A percentile compares a stretch with the other conserved stretches of the same genome.
These are phyloP conservation scores for Rhynchomys soricoides DNA, from an alignment of 2,113 vertebrate species.

Conservation along the genomic window DNA sequence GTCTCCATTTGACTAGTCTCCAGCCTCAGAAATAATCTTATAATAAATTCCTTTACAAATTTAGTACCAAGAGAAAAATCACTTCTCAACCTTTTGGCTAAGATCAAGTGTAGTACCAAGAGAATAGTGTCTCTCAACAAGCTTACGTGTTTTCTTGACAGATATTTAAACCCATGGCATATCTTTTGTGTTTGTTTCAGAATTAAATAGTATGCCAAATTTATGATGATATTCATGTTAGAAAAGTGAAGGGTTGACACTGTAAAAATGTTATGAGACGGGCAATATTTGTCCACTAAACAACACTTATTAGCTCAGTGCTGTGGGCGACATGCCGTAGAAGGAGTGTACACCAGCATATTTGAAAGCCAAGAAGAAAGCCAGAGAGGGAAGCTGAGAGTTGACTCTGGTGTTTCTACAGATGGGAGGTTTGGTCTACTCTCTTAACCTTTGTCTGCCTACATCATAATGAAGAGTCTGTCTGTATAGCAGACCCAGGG, in stretches of 20 bases:
- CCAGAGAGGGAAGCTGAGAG: neutral
- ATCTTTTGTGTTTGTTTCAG: conserved; percentile 22
- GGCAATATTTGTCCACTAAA: neutral
- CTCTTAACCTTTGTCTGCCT: neutral
- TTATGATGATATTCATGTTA: neutral
- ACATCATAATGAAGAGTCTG: neutral
- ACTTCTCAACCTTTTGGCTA: no score
- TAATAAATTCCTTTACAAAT: conserved; percentile 59
- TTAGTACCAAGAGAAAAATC: conserved; percentile 44
- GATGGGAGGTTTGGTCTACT: neutral
- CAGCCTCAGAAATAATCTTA: conserved; percentile 56
- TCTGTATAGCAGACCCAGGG: neutral
- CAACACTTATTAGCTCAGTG: neutral
- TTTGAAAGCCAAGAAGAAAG: conserved; percentile 12
- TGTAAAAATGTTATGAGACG: neutral
- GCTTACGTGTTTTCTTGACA: neutral
- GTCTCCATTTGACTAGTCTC: neutral
- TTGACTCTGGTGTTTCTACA: neutral
- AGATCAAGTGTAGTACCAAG: no score
- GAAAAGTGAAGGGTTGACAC: neutral
- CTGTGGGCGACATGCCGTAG: no score
- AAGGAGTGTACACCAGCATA: accelerated
- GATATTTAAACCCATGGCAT: neutral
- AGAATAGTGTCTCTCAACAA: conserved; percentile 24
- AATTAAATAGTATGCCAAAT: conserved; percentile 23